Evolutionary conservation across 2,888 invertebrate species (phyloP).

Genomic region (Amphipyra tragopoginis): DNA sequence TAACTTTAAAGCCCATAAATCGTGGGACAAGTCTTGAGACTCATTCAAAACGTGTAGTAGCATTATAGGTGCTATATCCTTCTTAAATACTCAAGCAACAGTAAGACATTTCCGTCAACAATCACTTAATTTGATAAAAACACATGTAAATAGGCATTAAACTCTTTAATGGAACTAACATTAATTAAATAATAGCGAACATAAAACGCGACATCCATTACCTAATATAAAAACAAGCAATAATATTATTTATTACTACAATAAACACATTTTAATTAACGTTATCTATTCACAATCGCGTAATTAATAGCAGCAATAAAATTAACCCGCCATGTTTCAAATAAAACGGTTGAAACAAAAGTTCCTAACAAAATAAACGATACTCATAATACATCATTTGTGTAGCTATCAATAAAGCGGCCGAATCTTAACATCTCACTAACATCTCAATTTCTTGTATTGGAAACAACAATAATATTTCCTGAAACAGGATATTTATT

Average conservation of each 20-base stretch:
- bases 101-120: not conserved
- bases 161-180: conserved; percentile 31
- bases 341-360: conserved; percentile 69
- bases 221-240: conserved; percentile 51
- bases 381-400: conserved; percentile 84
- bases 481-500: conserved; percentile 90
- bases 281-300: conserved; percentile 67
- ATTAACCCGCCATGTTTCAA: conserved; percentile 70
- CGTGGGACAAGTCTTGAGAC: too few relatives aligned
- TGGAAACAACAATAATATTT: conserved; percentile 89
- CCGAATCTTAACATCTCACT: conserved; percentile 84
- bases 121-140: conserved; percentile 36
- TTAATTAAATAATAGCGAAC: conserved; percentile 53
- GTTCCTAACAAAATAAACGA: conserved; percentile 78
- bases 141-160: conserved; percentile 48
- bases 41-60: too few relatives aligned
- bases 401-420: conserved; percentile 88
- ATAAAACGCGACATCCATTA: conserved; percentile 53
- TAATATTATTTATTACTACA: conserved; percentile 59
- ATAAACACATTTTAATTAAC: conserved; percentile 69
- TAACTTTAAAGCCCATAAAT: too few relatives aligned
- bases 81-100: too few relatives aligned
- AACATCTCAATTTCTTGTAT: conserved; percentile 89
- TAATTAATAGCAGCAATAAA: conserved; percentile 73
- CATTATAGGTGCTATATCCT: too few relatives aligned